Evolutionary conservation across 2,888 invertebrate genomes (phyloP).

Genomic region (Drosophila limbata): DNA sequence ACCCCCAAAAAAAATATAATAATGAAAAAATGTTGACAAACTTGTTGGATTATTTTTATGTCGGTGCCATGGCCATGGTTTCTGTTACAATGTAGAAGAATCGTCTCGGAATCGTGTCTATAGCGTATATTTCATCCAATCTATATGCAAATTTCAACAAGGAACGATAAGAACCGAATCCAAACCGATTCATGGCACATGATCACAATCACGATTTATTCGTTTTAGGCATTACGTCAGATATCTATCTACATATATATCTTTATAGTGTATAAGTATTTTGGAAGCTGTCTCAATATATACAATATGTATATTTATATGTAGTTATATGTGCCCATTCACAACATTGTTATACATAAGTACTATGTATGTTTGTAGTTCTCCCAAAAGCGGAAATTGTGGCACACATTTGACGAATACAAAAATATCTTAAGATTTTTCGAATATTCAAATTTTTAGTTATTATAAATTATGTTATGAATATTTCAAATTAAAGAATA

Average conservation of each 20-base stretch:
- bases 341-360: slow-evolving; percentile 41
- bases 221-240: slow-evolving; percentile 62
- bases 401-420: slow-evolving; percentile 49
- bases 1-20: neutral
- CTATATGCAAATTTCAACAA: slow-evolving; percentile 49
- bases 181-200: slow-evolving; percentile 9
- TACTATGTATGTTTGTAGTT: neutral
- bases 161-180: slow-evolving; percentile 29
- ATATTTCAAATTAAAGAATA: no score
- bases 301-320: no score
- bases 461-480: no score
- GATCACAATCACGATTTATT: slow-evolving; percentile 51
- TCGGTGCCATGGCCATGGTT: slow-evolving; percentile 36
- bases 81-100: slow-evolving; percentile 18
- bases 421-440: slow-evolving; percentile 26
- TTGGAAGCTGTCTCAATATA: slow-evolving; percentile 41
- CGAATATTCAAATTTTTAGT: no score
- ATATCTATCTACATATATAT: slow-evolving; percentile 11
- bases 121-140: slow-evolving; percentile 24
- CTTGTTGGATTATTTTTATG: slow-evolving; percentile 43
- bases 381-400: slow-evolving; percentile 51
- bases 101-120: slow-evolving; percentile 20
- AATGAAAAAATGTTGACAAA: slow-evolving; percentile 24
- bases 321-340: slow-evolving; percentile 8
- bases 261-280: slow-evolving; percentile 4